Evolutionary conservation across 2,113 vertebrate genomes (phyloP).

Genomic region (Pyxicephalus adspersus): DNA sequence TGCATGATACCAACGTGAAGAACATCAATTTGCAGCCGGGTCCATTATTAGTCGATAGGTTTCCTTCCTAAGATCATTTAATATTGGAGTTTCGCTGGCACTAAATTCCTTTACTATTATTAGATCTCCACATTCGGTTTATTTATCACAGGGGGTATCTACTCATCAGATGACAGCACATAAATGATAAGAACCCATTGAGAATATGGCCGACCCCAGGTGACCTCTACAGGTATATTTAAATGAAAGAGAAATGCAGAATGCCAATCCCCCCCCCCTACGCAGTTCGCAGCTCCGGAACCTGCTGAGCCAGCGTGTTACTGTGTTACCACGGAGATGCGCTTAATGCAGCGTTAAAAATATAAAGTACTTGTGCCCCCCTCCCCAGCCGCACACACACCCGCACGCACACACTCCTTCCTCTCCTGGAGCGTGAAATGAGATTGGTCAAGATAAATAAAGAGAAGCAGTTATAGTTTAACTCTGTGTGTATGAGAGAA

Average conservation of each 20-base stretch:
- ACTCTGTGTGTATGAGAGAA: slow-evolving; percentile 65
- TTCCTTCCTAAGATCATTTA: too few relatives aligned
- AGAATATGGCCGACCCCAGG: slow-evolving; percentile 45
- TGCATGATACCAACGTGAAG: too few relatives aligned
- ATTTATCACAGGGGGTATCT: background rate
- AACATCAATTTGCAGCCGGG: too few relatives aligned
- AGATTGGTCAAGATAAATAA: slow-evolving; percentile 75
- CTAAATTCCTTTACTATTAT: slow-evolving; percentile 12
- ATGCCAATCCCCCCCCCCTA: slow-evolving; percentile 58
- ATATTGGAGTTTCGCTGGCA: too few relatives aligned
- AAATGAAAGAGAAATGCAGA: slow-evolving; percentile 50
- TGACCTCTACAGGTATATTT: slow-evolving; percentile 55
- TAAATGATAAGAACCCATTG: slow-evolving; percentile 16
- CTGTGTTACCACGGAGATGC: slow-evolving; percentile 71
- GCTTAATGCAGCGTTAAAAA: slow-evolving; percentile 75
- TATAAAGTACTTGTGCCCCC: slow-evolving; percentile 70
- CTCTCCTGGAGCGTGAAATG: slow-evolving; percentile 76
- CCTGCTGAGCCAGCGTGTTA: slow-evolving; percentile 72
- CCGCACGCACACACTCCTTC: slow-evolving; percentile 61
- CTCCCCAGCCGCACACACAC: slow-evolving; percentile 65
- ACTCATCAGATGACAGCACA: background rate
- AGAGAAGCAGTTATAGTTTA: slow-evolving; percentile 71
- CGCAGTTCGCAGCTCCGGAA: slow-evolving; percentile 61
- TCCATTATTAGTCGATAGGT: too few relatives aligned
- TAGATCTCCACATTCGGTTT: background rate